Evolutionary conservation across 2,797 vertebrate species (phyloP), one percentile per base, ranked within the genome.

Genomic region (Lutjanus argentimaculatus): DNA sequence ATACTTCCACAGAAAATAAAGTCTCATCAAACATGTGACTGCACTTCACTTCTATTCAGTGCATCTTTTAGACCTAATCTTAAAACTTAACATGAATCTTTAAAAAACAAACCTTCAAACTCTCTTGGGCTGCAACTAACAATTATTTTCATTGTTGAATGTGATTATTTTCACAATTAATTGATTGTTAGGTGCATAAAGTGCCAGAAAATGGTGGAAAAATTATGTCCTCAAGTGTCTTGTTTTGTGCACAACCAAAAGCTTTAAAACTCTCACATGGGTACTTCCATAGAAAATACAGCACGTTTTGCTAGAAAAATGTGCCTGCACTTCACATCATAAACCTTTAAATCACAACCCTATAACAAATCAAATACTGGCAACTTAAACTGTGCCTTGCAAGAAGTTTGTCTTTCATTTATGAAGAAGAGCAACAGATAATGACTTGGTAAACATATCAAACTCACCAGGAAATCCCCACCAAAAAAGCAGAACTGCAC

Each of bases 401-500:
- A 45, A 46, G 2, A 55, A n/a, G 56, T 40, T 64, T 75, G 57
- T 53, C 10, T 68, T 69, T 46, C 21, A 77, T 56, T 56, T 42
- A 4, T 56, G 21, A 14, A 71, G 67, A 76, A 64, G 0, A 77
- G 48, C 12, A 66, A 73, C 75, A 19, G 22, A 4, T 13, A 57
- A 68, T 1, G 1, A 63, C 22, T 59, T 40, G 0, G 17, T 53
- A 75, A 72, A 77, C 42, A 75, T 2, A 16, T 46, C 9, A 49
- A 65, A 92, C 94, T 95, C 88, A 95, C 94, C 93, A 90, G 88
- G 72, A 91, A 88, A 86, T 71, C 48, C 57, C 61, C 8, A 62
- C 21, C 30, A 76, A 64, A 59, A 87, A 85, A 70, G 87, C 86
- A 91, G 87, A 91, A 89, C 70, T 88, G 78, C 42, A 19, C 19